These are phyloP conservation scores for Herpetotheres cachinnans DNA, from an alignment of 2,113 vertebrate genomes.

Conservation along the genomic window DNA sequence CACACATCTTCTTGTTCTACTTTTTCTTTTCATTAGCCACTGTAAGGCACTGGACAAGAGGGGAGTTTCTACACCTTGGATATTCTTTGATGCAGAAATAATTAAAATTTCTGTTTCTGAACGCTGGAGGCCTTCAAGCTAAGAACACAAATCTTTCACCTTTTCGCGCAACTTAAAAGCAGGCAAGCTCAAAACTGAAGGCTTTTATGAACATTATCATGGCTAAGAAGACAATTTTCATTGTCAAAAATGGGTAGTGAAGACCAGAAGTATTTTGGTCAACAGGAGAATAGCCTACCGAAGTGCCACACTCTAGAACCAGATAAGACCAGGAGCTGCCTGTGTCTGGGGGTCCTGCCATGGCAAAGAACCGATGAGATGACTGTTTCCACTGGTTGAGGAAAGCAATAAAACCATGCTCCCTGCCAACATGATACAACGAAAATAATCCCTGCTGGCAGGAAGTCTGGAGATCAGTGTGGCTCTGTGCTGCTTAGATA, in stretches of 20 bases:
- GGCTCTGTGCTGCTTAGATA: neutral
- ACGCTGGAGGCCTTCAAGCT: neutral
- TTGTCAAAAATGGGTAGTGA: neutral
- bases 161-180: neutral
- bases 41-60: neutral
- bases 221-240: neutral
- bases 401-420: neutral
- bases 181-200: neutral
- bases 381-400: neutral
- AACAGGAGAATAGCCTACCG: neutral
- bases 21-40: neutral
- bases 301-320: fast-evolving
- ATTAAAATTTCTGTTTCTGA: neutral
- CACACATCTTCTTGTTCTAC: neutral
- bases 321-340: neutral
- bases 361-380: neutral
- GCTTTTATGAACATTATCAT: neutral
- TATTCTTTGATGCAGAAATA: neutral
- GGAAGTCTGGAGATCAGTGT: neutral
- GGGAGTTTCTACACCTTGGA: neutral
- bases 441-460: neutral
- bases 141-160: neutral
- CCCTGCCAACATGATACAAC: neutral
- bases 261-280: neutral
- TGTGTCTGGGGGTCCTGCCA: neutral